Conservation (phyloP, 2,888 invertebrate species). For the Eulithis testata region DNA sequence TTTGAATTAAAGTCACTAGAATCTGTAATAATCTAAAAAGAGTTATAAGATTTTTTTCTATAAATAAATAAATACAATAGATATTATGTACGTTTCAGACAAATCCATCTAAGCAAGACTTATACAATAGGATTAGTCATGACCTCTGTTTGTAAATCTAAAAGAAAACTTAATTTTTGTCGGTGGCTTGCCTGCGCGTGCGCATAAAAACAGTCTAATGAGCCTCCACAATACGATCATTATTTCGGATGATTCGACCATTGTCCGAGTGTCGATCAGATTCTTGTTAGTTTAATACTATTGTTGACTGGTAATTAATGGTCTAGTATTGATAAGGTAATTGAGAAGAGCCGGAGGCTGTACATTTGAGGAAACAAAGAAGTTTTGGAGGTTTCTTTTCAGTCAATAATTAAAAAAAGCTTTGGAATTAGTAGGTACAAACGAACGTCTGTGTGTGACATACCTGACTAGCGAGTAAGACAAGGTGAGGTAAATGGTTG, state of each 20-base stretch:
- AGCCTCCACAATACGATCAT: constrained; percentile 38
- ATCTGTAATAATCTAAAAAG: no score
- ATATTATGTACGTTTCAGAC: no score
- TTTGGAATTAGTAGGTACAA: no score
- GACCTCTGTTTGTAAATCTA: not conserved
- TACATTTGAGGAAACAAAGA: not conserved
- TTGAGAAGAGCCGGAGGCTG: constrained; percentile 13
- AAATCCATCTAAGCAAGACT: no score
- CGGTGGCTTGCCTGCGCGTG: constrained; percentile 14
- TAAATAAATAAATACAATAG: no score
- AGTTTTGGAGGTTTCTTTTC: not conserved
- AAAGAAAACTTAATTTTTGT: no score
- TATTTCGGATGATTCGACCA: constrained; percentile 38
- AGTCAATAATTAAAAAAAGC: no score
- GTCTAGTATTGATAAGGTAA: constrained; percentile 17
- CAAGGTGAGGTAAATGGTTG: no score
- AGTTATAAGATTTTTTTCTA: no score
- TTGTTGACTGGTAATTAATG: constrained; percentile 24
- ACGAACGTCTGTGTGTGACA: no score
- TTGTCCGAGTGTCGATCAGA: constrained; percentile 26
- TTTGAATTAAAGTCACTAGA: no score
- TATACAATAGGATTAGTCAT: not conserved
- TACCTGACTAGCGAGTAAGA: no score
- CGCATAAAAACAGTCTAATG: constrained; percentile 38
- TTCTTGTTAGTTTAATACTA: constrained; percentile 21